These are phyloP conservation scores for Tenthredo livida DNA, from an alignment of 2,888 invertebrate species.

Conservation along the genomic window DNA sequence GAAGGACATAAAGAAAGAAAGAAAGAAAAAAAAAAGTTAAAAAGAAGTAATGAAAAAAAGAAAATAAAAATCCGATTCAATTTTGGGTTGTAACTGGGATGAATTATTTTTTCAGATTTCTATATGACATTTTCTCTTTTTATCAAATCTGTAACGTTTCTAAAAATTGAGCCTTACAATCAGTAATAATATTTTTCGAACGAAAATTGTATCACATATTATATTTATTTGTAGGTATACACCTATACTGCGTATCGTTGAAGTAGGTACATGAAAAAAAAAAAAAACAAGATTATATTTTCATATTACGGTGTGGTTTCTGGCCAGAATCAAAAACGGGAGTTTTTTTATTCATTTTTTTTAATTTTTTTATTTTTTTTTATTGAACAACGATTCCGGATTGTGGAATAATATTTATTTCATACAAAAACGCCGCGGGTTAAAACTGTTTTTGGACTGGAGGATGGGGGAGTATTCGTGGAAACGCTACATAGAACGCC, in stretches of 20 bases:
- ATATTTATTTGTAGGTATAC: neutral
- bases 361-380: too few relatives aligned
- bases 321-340: neutral
- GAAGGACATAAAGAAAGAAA: neutral
- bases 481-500: too few relatives aligned
- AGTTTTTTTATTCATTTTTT: too few relatives aligned
- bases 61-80: neutral
- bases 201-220: neutral
- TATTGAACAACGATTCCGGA: neutral
- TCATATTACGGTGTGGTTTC: neutral
- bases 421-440: neutral
- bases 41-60: neutral
- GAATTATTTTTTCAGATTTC: too few relatives aligned
- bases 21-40: neutral
- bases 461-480: too few relatives aligned
- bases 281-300: constrained; percentile 15
- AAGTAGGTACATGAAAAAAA: neutral
- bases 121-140: too few relatives aligned
- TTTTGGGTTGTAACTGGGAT: neutral
- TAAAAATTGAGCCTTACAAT: neutral
- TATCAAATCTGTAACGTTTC: neutral
- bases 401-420: neutral
- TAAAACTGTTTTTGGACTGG: too few relatives aligned
- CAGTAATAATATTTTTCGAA: neutral
- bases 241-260: neutral